phyloP scores from a whole-genome alignment of 2,888 invertebrate species.

The Gymnosoma rotundatum region DNA sequence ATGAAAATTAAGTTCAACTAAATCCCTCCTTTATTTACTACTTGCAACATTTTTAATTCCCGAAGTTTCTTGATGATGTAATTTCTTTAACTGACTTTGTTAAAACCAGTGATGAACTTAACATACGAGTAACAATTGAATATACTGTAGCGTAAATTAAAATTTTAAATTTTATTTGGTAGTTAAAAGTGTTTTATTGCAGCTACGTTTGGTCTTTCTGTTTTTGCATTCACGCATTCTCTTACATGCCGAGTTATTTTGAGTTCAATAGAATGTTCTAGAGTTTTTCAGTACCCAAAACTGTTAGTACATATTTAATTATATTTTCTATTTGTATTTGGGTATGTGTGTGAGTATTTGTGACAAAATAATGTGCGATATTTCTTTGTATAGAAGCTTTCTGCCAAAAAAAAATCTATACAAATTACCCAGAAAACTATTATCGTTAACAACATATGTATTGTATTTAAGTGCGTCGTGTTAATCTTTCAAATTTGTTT shows the following conservation, averaged over 20 bases:
- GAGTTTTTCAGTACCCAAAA: constrained; percentile 29
- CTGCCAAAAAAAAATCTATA: constrained; percentile 71
- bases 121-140: background rate
- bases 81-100: too few species aligned
- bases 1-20: too few species aligned
- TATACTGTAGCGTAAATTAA: background rate
- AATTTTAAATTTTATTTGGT: constrained; percentile 15
- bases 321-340: constrained; percentile 38
- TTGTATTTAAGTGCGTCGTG: constrained; percentile 72
- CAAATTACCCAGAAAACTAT: constrained; percentile 82
- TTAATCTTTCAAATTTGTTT: constrained; percentile 56
- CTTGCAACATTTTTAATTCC: too few species aligned
- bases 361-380: constrained; percentile 2
- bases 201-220: background rate
- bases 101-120: too few species aligned
- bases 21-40: too few species aligned
- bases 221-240: constrained; percentile 1
- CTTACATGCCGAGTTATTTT: background rate
- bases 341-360: background rate
- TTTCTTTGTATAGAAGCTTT: constrained; percentile 23
- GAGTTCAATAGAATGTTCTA: background rate
- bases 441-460: constrained; percentile 82
- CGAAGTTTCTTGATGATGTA: background rate
- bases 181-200: constrained; percentile 33
- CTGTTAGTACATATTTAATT: constrained; percentile 60